Evolutionary conservation across 2,113 vertebrate species (phyloP).

Genomic region (Aegotheles bennettii): DNA sequence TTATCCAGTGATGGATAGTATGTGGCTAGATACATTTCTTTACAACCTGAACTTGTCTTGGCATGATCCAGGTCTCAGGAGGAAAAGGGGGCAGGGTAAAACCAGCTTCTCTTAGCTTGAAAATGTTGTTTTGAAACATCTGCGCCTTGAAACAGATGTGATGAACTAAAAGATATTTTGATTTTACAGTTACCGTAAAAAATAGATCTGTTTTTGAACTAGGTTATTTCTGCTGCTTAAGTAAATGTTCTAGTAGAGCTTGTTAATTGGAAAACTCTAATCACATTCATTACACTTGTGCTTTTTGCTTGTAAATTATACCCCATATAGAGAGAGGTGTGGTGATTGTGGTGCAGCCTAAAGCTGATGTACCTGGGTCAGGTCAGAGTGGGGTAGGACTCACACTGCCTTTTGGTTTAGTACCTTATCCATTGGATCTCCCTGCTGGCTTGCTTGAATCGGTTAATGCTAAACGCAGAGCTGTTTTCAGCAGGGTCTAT

Average conservation of each 20-base stretch:
- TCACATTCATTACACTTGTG: neutral
- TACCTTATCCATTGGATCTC: neutral
- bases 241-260: neutral
- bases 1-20: neutral
- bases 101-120: neutral
- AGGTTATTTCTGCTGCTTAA: neutral
- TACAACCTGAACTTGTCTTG: neutral
- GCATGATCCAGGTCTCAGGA: neutral
- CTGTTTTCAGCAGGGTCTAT: neutral
- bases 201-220: neutral
- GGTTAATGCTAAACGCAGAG: neutral
- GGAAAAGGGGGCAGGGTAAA: neutral
- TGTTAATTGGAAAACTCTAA: neutral
- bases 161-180: neutral
- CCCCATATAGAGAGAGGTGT: neutral
- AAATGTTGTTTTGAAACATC: neutral
- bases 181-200: neutral
- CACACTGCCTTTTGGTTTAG: neutral
- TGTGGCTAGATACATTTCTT: neutral
- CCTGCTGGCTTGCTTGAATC: neutral
- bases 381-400: neutral
- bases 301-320: neutral
- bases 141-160: neutral
- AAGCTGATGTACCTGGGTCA: neutral
- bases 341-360: neutral